Evolutionary conservation across 2,888 invertebrate genomes (phyloP).

Genomic region (Leptinotarsa peninsularis): DNA sequence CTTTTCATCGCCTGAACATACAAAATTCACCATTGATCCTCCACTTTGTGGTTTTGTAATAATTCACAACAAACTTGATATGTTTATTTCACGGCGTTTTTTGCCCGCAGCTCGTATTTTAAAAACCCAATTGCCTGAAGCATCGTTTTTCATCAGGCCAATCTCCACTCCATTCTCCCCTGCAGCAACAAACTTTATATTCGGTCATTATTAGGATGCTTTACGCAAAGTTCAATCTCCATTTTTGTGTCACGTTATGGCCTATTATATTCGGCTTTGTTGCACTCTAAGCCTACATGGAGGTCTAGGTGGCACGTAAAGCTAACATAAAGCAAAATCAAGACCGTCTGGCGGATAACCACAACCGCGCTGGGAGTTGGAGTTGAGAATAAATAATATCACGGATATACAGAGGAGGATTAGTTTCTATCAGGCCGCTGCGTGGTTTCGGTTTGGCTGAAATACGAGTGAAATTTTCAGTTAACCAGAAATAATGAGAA

Average conservation of each 20-base stretch:
- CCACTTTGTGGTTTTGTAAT: neutral
- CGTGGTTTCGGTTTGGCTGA: neutral
- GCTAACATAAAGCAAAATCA: conserved; percentile 39
- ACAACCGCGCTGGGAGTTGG: conserved; percentile 31
- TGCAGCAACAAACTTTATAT: conserved; percentile 21
- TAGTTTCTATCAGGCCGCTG: neutral
- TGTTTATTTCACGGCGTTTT: neutral
- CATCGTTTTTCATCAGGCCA: conserved; percentile 15
- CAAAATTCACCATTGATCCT: no score
- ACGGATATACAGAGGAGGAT: conserved; percentile 14
- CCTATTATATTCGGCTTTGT: conserved; percentile 40
- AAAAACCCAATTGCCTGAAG: conserved; percentile 14
- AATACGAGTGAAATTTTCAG: no score
- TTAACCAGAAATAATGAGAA: no score
- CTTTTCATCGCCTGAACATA: no score
- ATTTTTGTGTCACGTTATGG: conserved; percentile 37
- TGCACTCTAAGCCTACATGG: conserved; percentile 31
- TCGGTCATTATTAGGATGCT: conserved; percentile 26
- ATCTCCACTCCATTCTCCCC: conserved; percentile 4
- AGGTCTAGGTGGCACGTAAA: conserved; percentile 38
- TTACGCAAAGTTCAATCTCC: conserved; percentile 15
- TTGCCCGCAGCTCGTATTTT: neutral
- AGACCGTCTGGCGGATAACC: conserved; percentile 42
- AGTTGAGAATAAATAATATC: conserved; percentile 10
- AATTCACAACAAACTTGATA: neutral